These are phyloP conservation scores for Anagrus nilaparvatae DNA, from an alignment of 1,140 invertebrate species.

Conservation along the genomic window DNA sequence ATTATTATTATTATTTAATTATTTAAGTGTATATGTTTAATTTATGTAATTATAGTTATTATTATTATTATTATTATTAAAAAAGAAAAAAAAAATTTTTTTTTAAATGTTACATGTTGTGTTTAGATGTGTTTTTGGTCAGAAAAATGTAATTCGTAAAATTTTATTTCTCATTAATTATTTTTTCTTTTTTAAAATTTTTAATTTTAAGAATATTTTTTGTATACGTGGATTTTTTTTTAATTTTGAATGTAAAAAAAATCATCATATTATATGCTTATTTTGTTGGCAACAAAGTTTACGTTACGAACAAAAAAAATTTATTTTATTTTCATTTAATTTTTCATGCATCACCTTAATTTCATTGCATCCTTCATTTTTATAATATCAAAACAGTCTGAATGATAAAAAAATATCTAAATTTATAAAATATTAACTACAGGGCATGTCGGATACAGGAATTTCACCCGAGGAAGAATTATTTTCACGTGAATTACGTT, in stretches of 20 bases:
- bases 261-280: too few species aligned
- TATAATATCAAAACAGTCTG: neutral
- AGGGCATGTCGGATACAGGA: conserved; percentile 41
- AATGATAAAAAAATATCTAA: conserved; percentile 18
- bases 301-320: conserved; percentile 30
- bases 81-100: too few species aligned
- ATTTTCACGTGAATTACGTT: conserved; percentile 58
- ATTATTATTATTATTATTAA: conserved; percentile 19
- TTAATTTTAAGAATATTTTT: too few species aligned
- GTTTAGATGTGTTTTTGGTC: too few species aligned
- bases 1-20: conserved; percentile 31
- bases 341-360: conserved; percentile 18
- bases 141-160: too few species aligned
- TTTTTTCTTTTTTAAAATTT: too few species aligned
- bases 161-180: too few species aligned
- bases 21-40: conserved; percentile 35
- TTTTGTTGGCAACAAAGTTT: conserved; percentile 42
- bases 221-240: too few species aligned
- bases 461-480: conserved; percentile 48
- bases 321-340: conserved; percentile 23
- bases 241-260: too few species aligned
- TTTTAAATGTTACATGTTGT: too few species aligned
- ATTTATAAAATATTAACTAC: conserved; percentile 3
- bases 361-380: conserved; percentile 6
- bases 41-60: conserved; percentile 28